A percentile compares a stretch with the other conserved stretches of the same genome.
Conservation (phyloP, 1,140 invertebrate genomes). For the Zaprionus africanus region DNA sequence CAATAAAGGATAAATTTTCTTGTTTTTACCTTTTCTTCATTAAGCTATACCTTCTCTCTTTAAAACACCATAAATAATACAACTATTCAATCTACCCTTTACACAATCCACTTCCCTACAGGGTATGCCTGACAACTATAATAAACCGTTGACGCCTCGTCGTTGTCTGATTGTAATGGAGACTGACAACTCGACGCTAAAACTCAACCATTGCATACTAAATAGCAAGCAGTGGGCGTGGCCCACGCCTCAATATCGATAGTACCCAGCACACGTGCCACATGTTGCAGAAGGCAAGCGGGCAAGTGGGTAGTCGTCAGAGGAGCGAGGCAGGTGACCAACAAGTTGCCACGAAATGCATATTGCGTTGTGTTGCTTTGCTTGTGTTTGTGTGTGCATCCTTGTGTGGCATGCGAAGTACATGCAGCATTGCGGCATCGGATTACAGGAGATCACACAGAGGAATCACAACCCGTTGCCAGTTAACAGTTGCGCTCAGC, state of each 20-base stretch:
- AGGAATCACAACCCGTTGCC: not conserved
- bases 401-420: not conserved
- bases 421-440: conserved; percentile 17
- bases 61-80: not conserved
- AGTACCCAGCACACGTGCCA: conserved; percentile 14
- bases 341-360: conserved; percentile 29
- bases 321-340: not conserved
- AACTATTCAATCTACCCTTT: not conserved
- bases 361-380: not conserved
- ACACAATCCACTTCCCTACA: not conserved
- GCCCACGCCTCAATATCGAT: conserved; percentile 12
- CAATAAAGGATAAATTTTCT: not conserved
- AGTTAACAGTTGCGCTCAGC: not conserved
- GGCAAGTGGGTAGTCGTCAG: not conserved
- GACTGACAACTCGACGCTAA: conserved; percentile 48
- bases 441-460: conserved; percentile 40
- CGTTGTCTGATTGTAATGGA: conserved; percentile 51
- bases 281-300: conserved; percentile 1
- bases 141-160: conserved; percentile 24
- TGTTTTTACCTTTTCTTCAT: too few species aligned
- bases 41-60: not conserved
- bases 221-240: conserved; percentile 37
- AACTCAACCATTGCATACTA: conserved; percentile 61
- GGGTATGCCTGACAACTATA: conserved; percentile 16
- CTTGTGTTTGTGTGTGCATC: conserved; percentile 1